Percentiles rank a stretch among this genome's conserved stretches.
These are phyloP conservation scores for Danio kyathit DNA, from an alignment of 2,797 vertebrate genomes.

Conservation along the genomic window DNA sequence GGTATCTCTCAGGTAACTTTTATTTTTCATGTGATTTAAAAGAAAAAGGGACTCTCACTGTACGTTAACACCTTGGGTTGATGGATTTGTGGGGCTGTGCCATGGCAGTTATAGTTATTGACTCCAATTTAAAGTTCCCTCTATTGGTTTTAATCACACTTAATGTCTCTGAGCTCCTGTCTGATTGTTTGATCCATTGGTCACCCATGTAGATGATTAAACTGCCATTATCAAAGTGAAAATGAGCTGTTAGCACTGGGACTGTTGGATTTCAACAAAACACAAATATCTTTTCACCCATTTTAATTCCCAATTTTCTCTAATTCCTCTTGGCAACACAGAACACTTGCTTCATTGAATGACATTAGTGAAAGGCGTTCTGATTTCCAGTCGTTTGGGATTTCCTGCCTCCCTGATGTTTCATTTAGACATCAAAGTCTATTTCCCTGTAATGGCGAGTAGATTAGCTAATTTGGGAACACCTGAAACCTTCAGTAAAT, in stretches of 20 bases:
- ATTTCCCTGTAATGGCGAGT: constrained; percentile 76
- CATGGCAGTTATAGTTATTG: no score
- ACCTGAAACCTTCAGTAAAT: constrained; percentile 73
- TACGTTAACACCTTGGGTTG: no score
- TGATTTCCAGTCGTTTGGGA: constrained; percentile 77
- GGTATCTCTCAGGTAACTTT: no score
- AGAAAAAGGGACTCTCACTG: no score
- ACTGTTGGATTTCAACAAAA: constrained; percentile 68
- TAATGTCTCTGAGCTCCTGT: constrained; percentile 53
- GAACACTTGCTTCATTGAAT: constrained; percentile 70
- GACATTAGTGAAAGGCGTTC: constrained; percentile 66
- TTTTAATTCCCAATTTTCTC: constrained; percentile 68
- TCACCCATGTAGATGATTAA: constrained; percentile 75
- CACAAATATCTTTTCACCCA: constrained; percentile 65
- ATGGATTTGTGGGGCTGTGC: no score
- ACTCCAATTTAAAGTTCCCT: constrained; percentile 28
- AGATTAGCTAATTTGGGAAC: constrained; percentile 78
- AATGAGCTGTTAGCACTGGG: constrained; percentile 66
- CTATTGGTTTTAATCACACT: constrained; percentile 45
- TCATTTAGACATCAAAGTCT: constrained; percentile 79
- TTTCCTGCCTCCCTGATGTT: constrained; percentile 74
- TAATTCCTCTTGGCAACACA: constrained; percentile 62
- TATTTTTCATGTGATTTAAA: no score
- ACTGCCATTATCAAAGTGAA: constrained; percentile 59
- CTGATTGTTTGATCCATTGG: constrained; percentile 67